Evolutionary conservation across 2,797 vertebrate genomes (phyloP).

Genomic region (Podarcis siculus): DNA sequence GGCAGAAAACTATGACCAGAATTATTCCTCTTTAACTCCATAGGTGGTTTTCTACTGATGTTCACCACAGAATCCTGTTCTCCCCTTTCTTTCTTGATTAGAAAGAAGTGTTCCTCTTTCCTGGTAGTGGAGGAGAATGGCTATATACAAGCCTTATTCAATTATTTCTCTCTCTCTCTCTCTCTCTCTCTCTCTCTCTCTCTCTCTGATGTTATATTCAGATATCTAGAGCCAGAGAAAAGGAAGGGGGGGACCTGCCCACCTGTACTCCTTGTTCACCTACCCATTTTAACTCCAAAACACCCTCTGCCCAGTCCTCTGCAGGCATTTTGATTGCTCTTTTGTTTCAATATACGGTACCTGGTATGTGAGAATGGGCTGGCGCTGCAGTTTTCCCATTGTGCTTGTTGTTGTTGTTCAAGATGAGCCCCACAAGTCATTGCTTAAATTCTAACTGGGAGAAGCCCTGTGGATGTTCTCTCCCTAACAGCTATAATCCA

Average conservation of each 20-base stretch:
- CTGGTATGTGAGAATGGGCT: not conserved
- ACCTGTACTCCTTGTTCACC: not conserved
- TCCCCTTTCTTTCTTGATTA: not conserved
- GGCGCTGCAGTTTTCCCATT: not conserved
- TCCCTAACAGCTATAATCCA: not conserved
- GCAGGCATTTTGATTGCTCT: not conserved
- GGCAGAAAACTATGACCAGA: not conserved
- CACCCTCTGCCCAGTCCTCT: not conserved
- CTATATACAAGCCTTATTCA: not conserved
- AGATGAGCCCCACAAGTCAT: not conserved
- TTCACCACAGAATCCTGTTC: not conserved
- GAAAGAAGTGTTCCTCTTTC: not conserved
- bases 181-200: too few species aligned
- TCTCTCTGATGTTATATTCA: not conserved
- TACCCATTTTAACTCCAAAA: not conserved
- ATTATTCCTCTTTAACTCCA: not conserved
- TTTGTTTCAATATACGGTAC: slow-evolving; percentile 8
- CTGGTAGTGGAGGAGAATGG: not conserved
- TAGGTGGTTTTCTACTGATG: not conserved
- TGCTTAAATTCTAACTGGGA: not conserved
- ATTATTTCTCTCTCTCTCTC: too few species aligned
- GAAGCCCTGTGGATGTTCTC: not conserved
- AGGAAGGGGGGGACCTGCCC: not conserved
- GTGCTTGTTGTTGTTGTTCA: not conserved
- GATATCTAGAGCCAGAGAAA: not conserved